Percentiles rank a stretch among this genome's conserved stretches.
phyloP scores from a whole-genome alignment of 2,113 vertebrate species.

The Odobenus rosmarus region DNA sequence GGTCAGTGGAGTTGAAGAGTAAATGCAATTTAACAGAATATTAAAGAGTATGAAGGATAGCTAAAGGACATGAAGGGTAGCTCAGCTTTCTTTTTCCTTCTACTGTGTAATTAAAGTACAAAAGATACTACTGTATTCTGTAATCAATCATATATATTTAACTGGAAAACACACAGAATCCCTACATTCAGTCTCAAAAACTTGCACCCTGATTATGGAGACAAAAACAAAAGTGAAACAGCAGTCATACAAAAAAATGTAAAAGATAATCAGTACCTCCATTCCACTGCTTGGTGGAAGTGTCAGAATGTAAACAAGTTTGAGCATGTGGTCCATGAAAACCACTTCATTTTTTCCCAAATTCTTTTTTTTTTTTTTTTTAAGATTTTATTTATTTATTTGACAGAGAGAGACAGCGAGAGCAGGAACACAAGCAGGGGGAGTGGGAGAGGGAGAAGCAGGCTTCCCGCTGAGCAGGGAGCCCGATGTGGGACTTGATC shows the following conservation, averaged over 20 bases:
- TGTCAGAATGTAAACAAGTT: constrained; percentile 37
- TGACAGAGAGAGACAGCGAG: too few relatives aligned
- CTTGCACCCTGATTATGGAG: background rate
- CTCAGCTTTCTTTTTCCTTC: constrained; percentile 31
- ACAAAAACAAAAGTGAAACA: constrained; percentile 41
- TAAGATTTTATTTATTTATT: too few relatives aligned
- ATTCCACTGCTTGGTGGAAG: background rate
- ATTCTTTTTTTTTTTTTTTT: background rate
- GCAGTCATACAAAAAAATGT: background rate
- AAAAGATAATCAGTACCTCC: background rate
- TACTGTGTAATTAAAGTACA: background rate
- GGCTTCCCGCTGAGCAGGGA: too few relatives aligned
- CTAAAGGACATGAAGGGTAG: background rate
- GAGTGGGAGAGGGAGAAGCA: too few relatives aligned
- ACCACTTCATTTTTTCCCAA: background rate
- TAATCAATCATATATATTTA: constrained; percentile 37
- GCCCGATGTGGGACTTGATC: too few relatives aligned
- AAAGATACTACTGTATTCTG: constrained; percentile 3
- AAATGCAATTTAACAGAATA: background rate
- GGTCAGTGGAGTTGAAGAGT: background rate
- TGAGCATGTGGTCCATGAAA: background rate
- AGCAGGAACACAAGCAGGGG: too few relatives aligned
- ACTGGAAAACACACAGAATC: constrained; percentile 28
- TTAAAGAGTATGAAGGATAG: background rate
- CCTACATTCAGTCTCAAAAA: constrained; percentile 32